These are phyloP conservation scores for Arothron firmamentum DNA, from an alignment of 2,113 vertebrate genomes.

Conservation along the genomic window DNA sequence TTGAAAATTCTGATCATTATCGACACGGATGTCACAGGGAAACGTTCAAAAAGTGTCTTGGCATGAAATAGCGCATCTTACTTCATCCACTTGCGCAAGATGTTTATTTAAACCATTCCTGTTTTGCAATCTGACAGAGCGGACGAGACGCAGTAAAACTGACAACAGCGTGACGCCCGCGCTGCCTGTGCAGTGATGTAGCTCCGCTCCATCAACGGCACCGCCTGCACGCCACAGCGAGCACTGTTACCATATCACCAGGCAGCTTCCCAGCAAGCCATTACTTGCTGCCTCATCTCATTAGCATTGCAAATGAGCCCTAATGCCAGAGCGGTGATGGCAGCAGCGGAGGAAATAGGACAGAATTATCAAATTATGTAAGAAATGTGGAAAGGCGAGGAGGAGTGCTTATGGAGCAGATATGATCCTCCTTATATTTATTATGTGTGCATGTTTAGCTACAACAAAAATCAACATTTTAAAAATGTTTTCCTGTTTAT, in stretches of 20 bases:
- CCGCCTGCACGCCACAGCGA: slow-evolving; percentile 30
- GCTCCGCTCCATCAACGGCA: slow-evolving; percentile 14
- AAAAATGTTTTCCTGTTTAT: neutral
- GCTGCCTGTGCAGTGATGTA: slow-evolving; percentile 21
- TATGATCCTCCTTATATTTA: too few relatives aligned
- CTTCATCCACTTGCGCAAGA: too few relatives aligned
- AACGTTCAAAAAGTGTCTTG: too few relatives aligned
- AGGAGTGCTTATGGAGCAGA: neutral
- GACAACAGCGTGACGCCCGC: too few relatives aligned
- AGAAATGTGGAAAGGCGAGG: slow-evolving; percentile 49
- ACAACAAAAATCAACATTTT: neutral
- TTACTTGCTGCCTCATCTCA: slow-evolving; percentile 60
- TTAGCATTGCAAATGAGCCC: slow-evolving; percentile 71
- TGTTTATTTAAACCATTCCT: too few relatives aligned
- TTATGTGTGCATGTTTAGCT: too few relatives aligned
- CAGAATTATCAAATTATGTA: slow-evolving; percentile 67
- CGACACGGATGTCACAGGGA: too few relatives aligned
- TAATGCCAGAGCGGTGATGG: slow-evolving; percentile 54
- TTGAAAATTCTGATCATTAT: too few relatives aligned
- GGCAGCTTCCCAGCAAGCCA: slow-evolving; percentile 52
- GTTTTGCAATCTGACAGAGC: too few relatives aligned
- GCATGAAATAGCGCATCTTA: too few relatives aligned
- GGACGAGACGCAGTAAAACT: too few relatives aligned
- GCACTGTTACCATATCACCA: slow-evolving; percentile 56
- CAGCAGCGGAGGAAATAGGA: slow-evolving; percentile 60